Conservation (phyloP, 2,797 vertebrate genomes). For the Pseudotriccus pelzelni region DNA sequence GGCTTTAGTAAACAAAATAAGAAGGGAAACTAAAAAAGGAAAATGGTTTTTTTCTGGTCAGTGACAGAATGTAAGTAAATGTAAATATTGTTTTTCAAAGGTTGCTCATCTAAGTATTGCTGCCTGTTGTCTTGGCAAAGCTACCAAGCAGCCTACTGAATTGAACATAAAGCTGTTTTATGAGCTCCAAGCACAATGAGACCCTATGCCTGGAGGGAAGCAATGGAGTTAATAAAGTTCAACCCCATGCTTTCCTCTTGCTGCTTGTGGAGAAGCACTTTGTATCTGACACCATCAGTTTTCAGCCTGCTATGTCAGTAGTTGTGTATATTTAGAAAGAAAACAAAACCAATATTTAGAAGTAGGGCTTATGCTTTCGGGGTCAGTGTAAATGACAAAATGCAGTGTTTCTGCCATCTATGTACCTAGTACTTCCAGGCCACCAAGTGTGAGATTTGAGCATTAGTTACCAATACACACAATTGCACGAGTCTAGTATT, state of each 20-base stretch:
- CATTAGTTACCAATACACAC: not conserved
- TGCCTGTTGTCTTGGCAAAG: not conserved
- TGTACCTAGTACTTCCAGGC: not conserved
- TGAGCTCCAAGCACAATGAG: not conserved
- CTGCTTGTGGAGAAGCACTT: not conserved
- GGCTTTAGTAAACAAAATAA: not conserved
- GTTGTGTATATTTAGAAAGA: not conserved
- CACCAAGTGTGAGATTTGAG: not conserved
- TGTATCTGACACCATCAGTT: not conserved
- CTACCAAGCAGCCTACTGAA: not conserved
- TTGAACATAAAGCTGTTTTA: not conserved
- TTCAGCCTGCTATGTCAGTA: not conserved
- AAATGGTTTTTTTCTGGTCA: not conserved
- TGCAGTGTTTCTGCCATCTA: not conserved
- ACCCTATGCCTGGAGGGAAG: not conserved
- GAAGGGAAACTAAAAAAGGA: not conserved
- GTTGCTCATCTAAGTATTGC: not conserved
- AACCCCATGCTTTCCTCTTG: not conserved
- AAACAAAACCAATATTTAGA: not conserved
- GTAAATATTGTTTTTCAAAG: not conserved
- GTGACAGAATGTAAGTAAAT: not conserved
- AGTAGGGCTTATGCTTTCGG: not conserved
- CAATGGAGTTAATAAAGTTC: not conserved
- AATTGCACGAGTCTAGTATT: not conserved
- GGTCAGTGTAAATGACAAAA: not conserved